These are phyloP conservation scores for Spodoptera littoralis DNA, from an alignment of 2,888 invertebrate genomes.

Conservation along the genomic window DNA sequence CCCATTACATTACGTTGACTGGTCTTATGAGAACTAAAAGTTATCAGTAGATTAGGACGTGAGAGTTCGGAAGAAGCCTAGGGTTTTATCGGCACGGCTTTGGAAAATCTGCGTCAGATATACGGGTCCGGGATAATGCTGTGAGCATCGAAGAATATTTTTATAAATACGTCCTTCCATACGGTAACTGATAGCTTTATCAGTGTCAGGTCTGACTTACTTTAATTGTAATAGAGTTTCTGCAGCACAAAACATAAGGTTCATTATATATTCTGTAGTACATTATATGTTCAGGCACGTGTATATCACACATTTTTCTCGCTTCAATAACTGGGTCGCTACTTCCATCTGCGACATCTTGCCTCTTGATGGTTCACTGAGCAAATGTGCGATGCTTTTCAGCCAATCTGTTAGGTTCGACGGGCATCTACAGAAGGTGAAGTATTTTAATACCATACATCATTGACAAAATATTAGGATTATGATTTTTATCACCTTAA, in stretches of 20 bases:
- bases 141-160: no score
- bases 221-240: neutral
- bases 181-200: no score
- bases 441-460: no score
- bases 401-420: constrained; percentile 4
- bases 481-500: neutral
- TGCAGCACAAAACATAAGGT: neutral
- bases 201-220: neutral
- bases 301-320: constrained; percentile 26
- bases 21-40: no score
- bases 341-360: constrained; percentile 40
- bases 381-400: constrained; percentile 25
- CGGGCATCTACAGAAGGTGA: constrained; percentile 5
- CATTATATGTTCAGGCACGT: constrained; percentile 9
- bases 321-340: constrained; percentile 43
- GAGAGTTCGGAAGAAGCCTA: no score
- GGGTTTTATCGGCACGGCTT: no score
- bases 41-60: no score
- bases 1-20: no score
- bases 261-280: constrained; percentile 4
- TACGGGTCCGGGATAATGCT: no score
- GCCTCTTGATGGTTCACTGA: constrained; percentile 30
- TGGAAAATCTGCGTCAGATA: no score
- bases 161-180: no score
- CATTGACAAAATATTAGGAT: no score